Percentiles rank a stretch among this genome's conserved stretches.
These are phyloP conservation scores for Nephrotoma appendiculata DNA, from an alignment of 2,888 invertebrate species.

Conservation along the genomic window DNA sequence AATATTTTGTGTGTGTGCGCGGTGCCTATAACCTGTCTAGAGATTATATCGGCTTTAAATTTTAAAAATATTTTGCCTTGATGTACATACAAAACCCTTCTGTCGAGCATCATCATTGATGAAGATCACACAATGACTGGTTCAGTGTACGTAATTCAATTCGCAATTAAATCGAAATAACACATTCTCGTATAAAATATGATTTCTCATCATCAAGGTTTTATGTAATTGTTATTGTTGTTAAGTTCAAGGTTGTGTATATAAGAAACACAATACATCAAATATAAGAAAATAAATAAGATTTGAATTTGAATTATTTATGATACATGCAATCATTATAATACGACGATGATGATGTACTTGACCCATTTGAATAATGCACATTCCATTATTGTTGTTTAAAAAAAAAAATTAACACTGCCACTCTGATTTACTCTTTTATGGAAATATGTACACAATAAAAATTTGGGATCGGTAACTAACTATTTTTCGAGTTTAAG, in stretches of 20 bases:
- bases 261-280: not conserved
- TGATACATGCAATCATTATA: not conserved
- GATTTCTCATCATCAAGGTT: not conserved
- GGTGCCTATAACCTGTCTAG: not conserved
- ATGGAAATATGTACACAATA: too few species aligned
- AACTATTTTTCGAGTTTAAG: not conserved
- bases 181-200: not conserved
- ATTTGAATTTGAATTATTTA: not conserved
- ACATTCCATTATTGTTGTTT: not conserved
- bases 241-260: not conserved
- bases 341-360: not conserved
- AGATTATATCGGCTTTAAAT: not conserved
- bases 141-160: not conserved
- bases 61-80: not conserved
- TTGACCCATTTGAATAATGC: not conserved
- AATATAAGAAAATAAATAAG: not conserved
- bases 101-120: not conserved
- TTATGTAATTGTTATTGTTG: not conserved
- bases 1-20: not conserved
- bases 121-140: not conserved
- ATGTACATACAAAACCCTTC: not conserved
- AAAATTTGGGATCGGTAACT: not conserved
- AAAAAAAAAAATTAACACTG: not conserved
- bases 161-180: not conserved
- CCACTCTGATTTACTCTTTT: not conserved